These are phyloP conservation scores for Orthosia cruda DNA, from an alignment of 2,888 invertebrate genomes.

Conservation along the genomic window DNA sequence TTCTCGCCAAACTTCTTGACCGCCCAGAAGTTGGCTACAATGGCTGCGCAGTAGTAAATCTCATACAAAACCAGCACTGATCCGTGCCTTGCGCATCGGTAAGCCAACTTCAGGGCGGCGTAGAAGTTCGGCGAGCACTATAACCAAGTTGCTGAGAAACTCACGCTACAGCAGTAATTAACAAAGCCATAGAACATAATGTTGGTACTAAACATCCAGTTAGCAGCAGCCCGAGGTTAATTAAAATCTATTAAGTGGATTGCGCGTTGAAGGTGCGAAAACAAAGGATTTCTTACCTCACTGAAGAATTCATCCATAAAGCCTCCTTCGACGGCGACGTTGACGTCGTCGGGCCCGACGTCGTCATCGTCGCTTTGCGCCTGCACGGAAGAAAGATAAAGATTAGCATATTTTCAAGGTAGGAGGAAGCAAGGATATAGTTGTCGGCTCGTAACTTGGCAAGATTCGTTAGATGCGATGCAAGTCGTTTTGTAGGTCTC, in stretches of 20 bases:
- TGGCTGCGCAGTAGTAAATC: too few relatives aligned
- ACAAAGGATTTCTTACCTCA: constrained; percentile 94
- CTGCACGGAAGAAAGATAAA: constrained; percentile 88
- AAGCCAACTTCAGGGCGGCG: too few relatives aligned
- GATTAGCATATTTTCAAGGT: neutral
- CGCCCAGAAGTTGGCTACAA: too few relatives aligned
- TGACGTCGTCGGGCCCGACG: constrained; percentile 98
- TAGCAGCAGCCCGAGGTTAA: constrained; percentile 41
- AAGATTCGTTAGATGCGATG: too few relatives aligned
- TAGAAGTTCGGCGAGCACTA: too few relatives aligned
- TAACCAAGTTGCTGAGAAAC: constrained; percentile 43
- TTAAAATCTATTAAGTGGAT: constrained; percentile 53
- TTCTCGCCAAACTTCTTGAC: too few relatives aligned
- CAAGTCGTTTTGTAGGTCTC: too few relatives aligned
- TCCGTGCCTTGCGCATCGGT: too few relatives aligned
- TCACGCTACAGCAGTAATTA: constrained; percentile 63
- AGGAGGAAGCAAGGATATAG: neutral
- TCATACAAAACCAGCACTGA: too few relatives aligned
- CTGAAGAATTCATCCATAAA: constrained; percentile 99
- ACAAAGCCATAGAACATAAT: constrained; percentile 64
- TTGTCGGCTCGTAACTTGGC: too few relatives aligned
- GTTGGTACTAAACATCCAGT: constrained; percentile 44
- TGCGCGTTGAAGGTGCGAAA: constrained; percentile 21
- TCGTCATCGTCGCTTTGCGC: constrained; percentile 99
- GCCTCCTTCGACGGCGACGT: constrained; percentile 98